Base-by-base conservation (phyloP, 1,140 invertebrate genomes). In the Sitophilus oryzae region DNA sequence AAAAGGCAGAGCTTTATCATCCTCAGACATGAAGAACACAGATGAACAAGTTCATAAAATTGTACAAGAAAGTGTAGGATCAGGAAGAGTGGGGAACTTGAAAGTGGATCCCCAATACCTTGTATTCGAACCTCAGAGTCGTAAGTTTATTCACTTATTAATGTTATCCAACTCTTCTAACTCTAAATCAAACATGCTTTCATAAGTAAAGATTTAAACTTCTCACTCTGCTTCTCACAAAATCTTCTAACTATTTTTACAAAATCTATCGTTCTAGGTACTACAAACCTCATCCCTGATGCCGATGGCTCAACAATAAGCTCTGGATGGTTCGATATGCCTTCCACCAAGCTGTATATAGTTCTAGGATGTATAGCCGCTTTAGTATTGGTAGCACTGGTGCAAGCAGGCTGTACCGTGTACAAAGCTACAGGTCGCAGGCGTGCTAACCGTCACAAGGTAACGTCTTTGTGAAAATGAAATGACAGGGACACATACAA, bases 381-480 rank as follows among this genome's bases (percentile, higher is more conserved):
- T 1, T 71, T 95, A 45, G 74, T 92, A 10, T 73, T 90, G 6
- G 76, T 94, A 6, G 86, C 87, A 10, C 59, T 93, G 2, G 75
- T 93, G 15, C 91, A 94, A 74, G 90, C 89, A 3, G 81, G 76
- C 35, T 91, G 89, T 66, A 93, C 89, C 1, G 80, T 94, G 52
- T 87, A 86, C 68, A 82, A 81, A 63, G 80, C 81, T 0, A 79
- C 80, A 1, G 76, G 75, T 50, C 81, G 79, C 58, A 76, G 79
- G 19, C 74, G 77, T 9, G 76, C 77, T 44, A 86, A 85, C 78
- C 30, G 55, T 14, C 77, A 77, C 59, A 79, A 79, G 75, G 77
- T 79, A 67, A 74, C 63, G 47, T 61, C 63, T 59, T 61, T 68
- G 49, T 66, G 65, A 66, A 20, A 38, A 15, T 19, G 14, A 20